These are phyloP conservation scores for Phalacrocorax carbo DNA, from an alignment of 2,113 vertebrate species.

Conservation along the genomic window DNA sequence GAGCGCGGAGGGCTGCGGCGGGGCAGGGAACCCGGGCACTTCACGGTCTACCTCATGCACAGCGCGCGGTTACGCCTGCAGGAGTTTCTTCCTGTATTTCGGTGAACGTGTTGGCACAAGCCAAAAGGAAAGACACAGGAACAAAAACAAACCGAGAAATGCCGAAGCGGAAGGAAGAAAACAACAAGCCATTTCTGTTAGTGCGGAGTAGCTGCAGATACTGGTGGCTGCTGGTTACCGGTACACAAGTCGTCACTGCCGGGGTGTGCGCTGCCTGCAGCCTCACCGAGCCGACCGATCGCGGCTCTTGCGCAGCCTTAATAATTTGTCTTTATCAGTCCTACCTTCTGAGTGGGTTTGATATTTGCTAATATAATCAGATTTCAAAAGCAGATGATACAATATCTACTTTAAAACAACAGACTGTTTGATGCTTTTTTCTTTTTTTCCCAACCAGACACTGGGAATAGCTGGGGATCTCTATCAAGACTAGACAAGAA, in stretches of 20 bases:
- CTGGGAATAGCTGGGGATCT: not conserved
- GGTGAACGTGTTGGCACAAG: accelerated
- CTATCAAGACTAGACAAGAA: not conserved
- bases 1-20: not conserved
- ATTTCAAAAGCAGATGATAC: not conserved
- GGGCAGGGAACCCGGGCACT: not conserved
- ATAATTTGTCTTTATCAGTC: not conserved
- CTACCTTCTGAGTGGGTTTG: not conserved
- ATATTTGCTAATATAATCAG: not conserved
- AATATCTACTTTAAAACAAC: not conserved
- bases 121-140: not conserved
- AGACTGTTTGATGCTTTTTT: accelerated
- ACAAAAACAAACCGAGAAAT: not conserved
- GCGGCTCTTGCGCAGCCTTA: not conserved
- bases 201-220: not conserved
- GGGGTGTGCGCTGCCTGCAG: accelerated
- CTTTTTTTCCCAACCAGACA: not conserved
- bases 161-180: not conserved
- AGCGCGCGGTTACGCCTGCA: not conserved
- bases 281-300: not conserved
- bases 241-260: accelerated
- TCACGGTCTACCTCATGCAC: accelerated
- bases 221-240: not conserved
- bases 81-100: accelerated
- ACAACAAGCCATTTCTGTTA: not conserved